A percentile compares a stretch with the other conserved stretches of the same genome.
Conservation (phyloP, 1,140 invertebrate genomes). For the Trichonephila inaurata region DNA sequence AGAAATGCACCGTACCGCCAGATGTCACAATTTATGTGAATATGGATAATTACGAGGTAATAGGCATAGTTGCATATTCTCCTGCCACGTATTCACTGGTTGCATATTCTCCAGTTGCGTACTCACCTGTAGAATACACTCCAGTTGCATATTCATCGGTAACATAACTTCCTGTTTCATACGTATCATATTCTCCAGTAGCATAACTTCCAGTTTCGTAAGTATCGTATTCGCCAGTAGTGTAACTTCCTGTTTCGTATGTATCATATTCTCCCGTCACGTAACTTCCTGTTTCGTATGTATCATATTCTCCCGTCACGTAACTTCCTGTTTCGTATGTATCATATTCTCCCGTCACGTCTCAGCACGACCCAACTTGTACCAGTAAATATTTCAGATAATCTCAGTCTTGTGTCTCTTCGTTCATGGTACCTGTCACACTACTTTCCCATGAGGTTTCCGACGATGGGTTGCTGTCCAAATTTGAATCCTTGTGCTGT, state of each 20-base stretch:
- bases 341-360: conserved; percentile 25
- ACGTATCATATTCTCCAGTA: background rate
- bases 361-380: too few relatives aligned
- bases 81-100: background rate
- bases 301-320: background rate
- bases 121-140: background rate
- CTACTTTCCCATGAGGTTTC: too few relatives aligned
- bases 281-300: too few relatives aligned
- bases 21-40: too few relatives aligned
- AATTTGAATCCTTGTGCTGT: too few relatives aligned
- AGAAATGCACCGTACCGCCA: too few relatives aligned
- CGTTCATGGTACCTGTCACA: too few relatives aligned
- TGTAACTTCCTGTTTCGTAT: background rate
- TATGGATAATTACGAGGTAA: too few relatives aligned
- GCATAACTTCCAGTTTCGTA: background rate
- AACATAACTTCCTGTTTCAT: background rate
- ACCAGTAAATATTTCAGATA: too few relatives aligned
- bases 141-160: background rate
- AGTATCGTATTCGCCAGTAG: background rate
- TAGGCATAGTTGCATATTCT: conserved; percentile 17
- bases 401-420: too few relatives aligned
- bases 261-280: conserved; percentile 11
- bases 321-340: conserved; percentile 9
- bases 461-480: too few relatives aligned
- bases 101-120: background rate